Evolutionary conservation across 2,797 vertebrate species (phyloP).

Genomic region (Liparis tanakae): DNA sequence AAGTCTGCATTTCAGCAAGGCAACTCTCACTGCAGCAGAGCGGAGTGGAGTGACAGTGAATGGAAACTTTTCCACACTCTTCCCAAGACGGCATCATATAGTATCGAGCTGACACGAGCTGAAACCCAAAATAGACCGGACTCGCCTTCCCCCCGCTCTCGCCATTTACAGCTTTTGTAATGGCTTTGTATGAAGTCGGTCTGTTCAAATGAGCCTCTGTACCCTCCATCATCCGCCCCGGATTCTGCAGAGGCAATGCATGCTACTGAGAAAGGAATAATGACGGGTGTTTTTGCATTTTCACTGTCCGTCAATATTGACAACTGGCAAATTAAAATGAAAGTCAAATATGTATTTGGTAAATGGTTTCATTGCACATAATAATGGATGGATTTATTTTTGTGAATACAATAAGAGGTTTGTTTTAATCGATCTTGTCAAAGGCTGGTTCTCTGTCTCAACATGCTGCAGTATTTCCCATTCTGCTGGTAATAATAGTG

Average conservation of each 20-base stretch:
- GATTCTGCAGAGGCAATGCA: slow-evolving; percentile 24
- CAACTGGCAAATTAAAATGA: slow-evolving; percentile 25
- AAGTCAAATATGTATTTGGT: slow-evolving; percentile 20
- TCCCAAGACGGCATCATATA: slow-evolving; percentile 64
- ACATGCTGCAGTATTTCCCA: background rate
- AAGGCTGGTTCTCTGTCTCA: slow-evolving; percentile 9
- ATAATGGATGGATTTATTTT: slow-evolving; percentile 13
- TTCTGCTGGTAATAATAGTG: background rate
- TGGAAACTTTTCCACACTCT: slow-evolving; percentile 67
- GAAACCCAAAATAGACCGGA: slow-evolving; percentile 64
- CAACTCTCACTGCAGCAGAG: slow-evolving; percentile 67
- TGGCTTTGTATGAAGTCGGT: slow-evolving; percentile 61
- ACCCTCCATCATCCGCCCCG: slow-evolving; percentile 39
- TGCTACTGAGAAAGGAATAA: slow-evolving; percentile 31
- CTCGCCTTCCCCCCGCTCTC: slow-evolving; percentile 15
- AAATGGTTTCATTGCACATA: slow-evolving; percentile 24
- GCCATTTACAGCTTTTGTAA: slow-evolving; percentile 62
- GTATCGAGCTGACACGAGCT: slow-evolving; percentile 66
- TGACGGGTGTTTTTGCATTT: slow-evolving; percentile 30
- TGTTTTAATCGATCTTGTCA: slow-evolving; percentile 25
- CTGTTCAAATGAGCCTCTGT: slow-evolving; percentile 46
- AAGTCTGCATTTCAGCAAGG: slow-evolving; percentile 76
- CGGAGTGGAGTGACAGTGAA: slow-evolving; percentile 74
- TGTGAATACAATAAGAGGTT: slow-evolving; percentile 12
- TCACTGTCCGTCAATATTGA: slow-evolving; percentile 20